phyloP scores from a whole-genome alignment of 2,113 vertebrate genomes.

The Gambusia holbrooki region DNA sequence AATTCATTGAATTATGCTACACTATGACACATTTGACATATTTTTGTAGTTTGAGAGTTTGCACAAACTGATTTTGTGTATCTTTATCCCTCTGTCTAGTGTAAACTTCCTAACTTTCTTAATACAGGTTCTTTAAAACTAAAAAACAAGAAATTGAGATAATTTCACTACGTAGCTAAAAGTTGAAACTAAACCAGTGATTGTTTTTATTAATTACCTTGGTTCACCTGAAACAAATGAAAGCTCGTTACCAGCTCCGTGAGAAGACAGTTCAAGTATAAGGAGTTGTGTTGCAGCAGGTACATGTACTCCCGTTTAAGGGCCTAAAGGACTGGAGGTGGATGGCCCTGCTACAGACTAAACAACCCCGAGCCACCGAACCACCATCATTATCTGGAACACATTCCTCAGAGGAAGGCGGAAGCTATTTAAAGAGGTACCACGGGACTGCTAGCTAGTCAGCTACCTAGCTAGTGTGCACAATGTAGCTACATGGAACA shows the following conservation, averaged over 20 bases:
- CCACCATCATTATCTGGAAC: slow-evolving; percentile 22
- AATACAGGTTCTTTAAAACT: neutral
- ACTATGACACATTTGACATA: neutral
- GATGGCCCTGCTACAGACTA: neutral
- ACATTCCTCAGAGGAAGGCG: slow-evolving; percentile 38
- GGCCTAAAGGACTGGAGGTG: neutral
- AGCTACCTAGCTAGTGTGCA: no score
- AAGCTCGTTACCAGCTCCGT: neutral
- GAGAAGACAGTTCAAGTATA: neutral
- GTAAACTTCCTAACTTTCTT: neutral
- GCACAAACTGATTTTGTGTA: neutral
- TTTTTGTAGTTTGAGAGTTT: neutral
- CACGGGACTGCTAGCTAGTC: neutral
- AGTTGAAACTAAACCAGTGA: neutral
- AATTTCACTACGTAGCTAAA: neutral
- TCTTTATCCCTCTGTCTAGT: neutral
- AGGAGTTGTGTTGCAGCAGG: neutral
- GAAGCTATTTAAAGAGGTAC: neutral
- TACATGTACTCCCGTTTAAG: no score
- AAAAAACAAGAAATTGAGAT: neutral
- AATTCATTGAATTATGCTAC: neutral
- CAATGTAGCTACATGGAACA: neutral
- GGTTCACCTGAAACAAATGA: neutral
- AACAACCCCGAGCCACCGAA: slow-evolving; percentile 6
- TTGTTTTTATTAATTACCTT: neutral